These are phyloP conservation scores for Tipula vernalis DNA, from an alignment of 2,888 invertebrate genomes.

Conservation along the genomic window DNA sequence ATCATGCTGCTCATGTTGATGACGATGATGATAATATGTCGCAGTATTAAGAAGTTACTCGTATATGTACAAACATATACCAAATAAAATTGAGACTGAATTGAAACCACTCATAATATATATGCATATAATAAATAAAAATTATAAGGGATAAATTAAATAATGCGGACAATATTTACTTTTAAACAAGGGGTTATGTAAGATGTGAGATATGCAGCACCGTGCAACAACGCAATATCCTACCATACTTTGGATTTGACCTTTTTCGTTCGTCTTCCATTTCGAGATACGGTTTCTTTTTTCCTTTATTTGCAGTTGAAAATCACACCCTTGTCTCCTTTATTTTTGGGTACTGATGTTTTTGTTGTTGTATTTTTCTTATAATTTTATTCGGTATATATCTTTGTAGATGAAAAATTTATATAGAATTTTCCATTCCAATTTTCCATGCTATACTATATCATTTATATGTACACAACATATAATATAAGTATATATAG, in stretches of 20 bases:
- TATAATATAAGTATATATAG: neutral
- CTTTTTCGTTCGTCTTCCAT: neutral
- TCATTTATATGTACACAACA: neutral
- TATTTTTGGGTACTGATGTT: neutral
- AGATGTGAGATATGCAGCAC: neutral
- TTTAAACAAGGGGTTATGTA: neutral
- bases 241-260: neutral
- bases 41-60: constrained; percentile 1
- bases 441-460: neutral
- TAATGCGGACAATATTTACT: neutral
- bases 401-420: neutral
- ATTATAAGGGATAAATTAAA: neutral
- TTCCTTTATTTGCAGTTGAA: constrained; percentile 10
- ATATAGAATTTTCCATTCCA: neutral
- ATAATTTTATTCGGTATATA: neutral
- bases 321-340: constrained; percentile 11
- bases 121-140: neutral
- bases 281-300: neutral
- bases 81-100: neutral
- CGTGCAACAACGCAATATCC: neutral
- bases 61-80: neutral
- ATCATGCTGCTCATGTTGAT: neutral
- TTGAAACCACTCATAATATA: neutral
- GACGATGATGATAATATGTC: neutral
- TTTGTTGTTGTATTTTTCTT: neutral